Evolutionary conservation across 2,888 invertebrate species (phyloP).

Genomic region (Campoplex capitator): DNA sequence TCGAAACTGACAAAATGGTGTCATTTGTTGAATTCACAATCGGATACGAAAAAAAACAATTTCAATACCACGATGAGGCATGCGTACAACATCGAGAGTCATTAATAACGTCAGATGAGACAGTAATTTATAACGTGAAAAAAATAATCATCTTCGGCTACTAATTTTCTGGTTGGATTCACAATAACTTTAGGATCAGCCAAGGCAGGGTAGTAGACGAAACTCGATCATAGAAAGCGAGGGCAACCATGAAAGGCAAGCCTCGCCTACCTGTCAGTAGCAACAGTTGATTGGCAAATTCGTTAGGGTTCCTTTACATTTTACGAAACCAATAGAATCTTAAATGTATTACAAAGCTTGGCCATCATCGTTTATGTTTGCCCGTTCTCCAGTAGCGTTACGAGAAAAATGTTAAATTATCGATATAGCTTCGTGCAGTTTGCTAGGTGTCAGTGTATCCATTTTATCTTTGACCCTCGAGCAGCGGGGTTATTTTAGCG

Average conservation of each 20-base stretch:
- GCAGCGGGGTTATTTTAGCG: background rate
- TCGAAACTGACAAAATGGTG: background rate
- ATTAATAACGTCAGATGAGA: background rate
- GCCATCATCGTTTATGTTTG: background rate
- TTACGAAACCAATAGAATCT: constrained; percentile 11
- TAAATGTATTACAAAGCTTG: background rate
- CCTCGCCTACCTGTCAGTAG: constrained; percentile 3
- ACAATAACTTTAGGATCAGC: background rate
- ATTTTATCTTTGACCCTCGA: background rate
- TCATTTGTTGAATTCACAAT: background rate
- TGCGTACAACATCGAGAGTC: background rate
- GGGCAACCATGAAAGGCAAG: background rate
- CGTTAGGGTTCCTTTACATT: background rate
- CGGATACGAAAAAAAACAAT: background rate
- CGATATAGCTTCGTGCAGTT: background rate
- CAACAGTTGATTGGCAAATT: constrained; percentile 10
- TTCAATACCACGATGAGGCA: background rate
- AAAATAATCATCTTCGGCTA: background rate
- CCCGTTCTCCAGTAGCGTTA: background rate
- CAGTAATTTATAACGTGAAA: background rate
- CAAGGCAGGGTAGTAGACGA: background rate
- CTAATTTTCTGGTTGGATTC: background rate
- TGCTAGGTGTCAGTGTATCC: background rate
- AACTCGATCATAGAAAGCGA: background rate
- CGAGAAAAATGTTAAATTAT: background rate